Base-by-base conservation (phyloP, 2,113 vertebrate species). In the Aptenodytes forsteri region DNA sequence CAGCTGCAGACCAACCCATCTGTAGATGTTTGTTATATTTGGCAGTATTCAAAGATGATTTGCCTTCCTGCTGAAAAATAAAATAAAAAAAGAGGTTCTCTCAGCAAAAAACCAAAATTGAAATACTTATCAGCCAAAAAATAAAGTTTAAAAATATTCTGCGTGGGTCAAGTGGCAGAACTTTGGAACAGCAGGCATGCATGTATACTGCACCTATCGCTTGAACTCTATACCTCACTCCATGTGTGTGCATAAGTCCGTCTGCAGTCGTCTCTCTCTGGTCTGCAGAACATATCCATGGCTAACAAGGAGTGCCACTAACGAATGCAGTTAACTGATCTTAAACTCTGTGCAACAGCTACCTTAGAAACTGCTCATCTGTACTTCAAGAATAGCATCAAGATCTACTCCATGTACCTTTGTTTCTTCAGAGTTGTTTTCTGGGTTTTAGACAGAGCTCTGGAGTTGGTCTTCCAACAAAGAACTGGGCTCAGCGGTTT, bases 1-100 rank as follows among this genome's bases (percentile, higher is more conserved):
- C 98, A 98, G 98, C 98, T 98, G 98, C 98, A 98, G 97, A 98
- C 97, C 97, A 97, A 94, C 98, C 98, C 98, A 98, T 98, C 98
- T 98, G 98, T 98, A 98, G 98, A 98, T 98, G 98, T 98, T 98
- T 98, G 98, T 98, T 98, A 98, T 97, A 98, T 98, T 98, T 98
- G 98, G 98, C 98, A 98, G 98, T 97, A 98, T 98, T 97, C 97
- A 98, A 97, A 97, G 97, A 97, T 97, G 97, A 98, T 98, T 98
- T 98, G 98, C 98, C 94, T 98, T 98, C 96, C 97, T 98, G 97
- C 95, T 97, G 87, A 96, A 87, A 76, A 85, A 96, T 94, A 97
- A 96, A 94, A 93, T 94, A 75, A 97, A 97, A 95, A 87, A 93
- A 58, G 44, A 93, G 94, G 89, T 98, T 98, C 64, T 97, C 95